Percentiles rank a stretch among this genome's conserved stretches.
Conservation (phyloP, 1,140 invertebrate species). For the Papilio polyxenes region DNA sequence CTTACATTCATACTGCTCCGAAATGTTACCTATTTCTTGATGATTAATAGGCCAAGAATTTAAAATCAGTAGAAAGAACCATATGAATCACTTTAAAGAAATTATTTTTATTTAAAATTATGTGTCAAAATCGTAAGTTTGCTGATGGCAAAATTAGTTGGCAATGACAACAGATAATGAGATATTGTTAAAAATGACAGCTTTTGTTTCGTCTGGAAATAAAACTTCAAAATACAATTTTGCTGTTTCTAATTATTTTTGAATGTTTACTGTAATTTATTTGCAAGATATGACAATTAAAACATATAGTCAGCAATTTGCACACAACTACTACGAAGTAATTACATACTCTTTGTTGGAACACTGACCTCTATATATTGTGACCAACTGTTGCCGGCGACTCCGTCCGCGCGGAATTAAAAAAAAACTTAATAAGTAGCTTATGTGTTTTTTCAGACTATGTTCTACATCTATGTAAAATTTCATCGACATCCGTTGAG, state of each 20-base stretch:
- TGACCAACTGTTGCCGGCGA: no score
- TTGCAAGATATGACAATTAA: background rate
- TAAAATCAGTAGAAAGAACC: conserved; percentile 33
- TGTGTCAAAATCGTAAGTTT: conserved; percentile 39
- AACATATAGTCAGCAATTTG: no score
- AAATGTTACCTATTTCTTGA: background rate
- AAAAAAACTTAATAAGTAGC: no score
- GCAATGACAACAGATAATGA: conserved; percentile 39
- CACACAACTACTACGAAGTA: no score
- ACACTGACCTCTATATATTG: no score
- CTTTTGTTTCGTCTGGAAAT: background rate
- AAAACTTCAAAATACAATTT: background rate
- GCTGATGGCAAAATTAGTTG: conserved; percentile 42
- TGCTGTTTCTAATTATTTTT: background rate
- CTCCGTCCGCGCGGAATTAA: no score
- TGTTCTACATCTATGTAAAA: no score
- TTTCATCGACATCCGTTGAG: no score
- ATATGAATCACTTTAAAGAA: conserved; percentile 42
- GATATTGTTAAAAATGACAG: conserved; percentile 39
- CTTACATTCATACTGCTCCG: conserved; percentile 30
- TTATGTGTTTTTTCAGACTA: no score
- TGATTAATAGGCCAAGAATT: background rate
- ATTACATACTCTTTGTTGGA: no score
- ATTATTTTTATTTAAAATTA: conserved; percentile 41
- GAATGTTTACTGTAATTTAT: background rate